Evolutionary conservation across 1,140 invertebrate species (phyloP), one percentile per base, ranked within the genome.

Genomic region (Drosophila sucinea): DNA sequence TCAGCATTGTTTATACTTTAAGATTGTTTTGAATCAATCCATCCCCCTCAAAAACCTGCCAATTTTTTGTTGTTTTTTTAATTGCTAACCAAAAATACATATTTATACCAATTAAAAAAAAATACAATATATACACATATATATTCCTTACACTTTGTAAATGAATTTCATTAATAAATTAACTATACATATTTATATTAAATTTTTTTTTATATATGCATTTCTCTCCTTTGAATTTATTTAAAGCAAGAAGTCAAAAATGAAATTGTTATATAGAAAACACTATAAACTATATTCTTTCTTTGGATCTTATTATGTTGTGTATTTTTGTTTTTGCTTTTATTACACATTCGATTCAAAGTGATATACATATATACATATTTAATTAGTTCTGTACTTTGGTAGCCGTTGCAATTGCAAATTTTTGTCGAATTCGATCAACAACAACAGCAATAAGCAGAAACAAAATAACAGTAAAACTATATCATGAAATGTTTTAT

Each of bases 361-460:
- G 68, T 77, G 79, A 83, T 64, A 67, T 30, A 17, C 17, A 17
- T 17, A 17, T 17, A 17, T 17, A 17, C 41, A 60, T 67, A 74
- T 72, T 87, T 82, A 71, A 75, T 76, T 87, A 87, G 84, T 70
- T 83, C 77, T 73, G 75, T 87, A 70, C 70, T 85, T 64, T 51
- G 23, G 70, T 85, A 80, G 81, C 58, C 68, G 67, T 84, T 73
- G 81, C 67, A 71, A 84, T 64, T 79, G 76, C 35, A 38, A 38
- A 38, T 1, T 38, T 38, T 11, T 7, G 25, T 51, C 83, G 66
- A 82, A 76, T 82, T 70, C 51, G 68, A 83, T 57, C 87, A 47
- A 60, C 67, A 47, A 60, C 23, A 60, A 60, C 47, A 54, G 38
- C 38, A 27, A 68, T 65, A 65, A 57, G 61, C 64, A 47, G 4